Evolutionary conservation across 2,113 vertebrate genomes (phyloP).

Genomic region (Notothenia rossii): DNA sequence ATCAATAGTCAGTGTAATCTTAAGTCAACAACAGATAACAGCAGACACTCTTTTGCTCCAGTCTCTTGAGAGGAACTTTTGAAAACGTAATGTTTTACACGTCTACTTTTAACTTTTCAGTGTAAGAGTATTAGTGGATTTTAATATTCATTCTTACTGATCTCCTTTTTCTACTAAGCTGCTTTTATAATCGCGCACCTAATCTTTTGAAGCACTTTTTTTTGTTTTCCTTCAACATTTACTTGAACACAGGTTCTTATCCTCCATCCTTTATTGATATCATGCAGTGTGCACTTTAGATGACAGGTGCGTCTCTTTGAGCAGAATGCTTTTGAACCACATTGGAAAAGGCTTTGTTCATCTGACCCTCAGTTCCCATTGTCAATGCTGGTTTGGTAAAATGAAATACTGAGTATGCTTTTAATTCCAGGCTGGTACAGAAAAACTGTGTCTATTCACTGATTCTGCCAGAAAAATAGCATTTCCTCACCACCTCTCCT

Average conservation of each 20-base stretch:
- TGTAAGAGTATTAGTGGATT: neutral
- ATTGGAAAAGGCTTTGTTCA: neutral
- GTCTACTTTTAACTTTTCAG: neutral
- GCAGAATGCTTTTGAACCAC: neutral
- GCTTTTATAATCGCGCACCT: neutral
- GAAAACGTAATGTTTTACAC: too few relatives aligned
- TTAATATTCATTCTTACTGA: neutral
- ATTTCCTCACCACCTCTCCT: constrained; percentile 41
- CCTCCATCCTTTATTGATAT: constrained; percentile 39
- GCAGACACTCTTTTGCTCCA: too few relatives aligned
- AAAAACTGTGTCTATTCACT: constrained; percentile 16
- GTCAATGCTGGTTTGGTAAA: constrained; percentile 18
- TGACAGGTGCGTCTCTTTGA: neutral
- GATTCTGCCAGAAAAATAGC: constrained; percentile 41
- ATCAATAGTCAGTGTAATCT: neutral
- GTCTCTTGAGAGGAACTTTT: too few relatives aligned
- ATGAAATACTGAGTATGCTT: neutral
- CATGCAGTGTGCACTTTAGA: constrained; percentile 6
- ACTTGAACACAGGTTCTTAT: constrained; percentile 14
- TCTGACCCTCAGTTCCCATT: neutral
- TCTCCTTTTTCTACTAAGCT: neutral
- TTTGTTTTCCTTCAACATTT: neutral
- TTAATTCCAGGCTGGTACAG: constrained; percentile 21
- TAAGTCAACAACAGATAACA: too few relatives aligned
- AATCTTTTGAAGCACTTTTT: neutral